Evolutionary conservation across 2,113 vertebrate species (phyloP), one percentile per base, ranked within the genome.

Genomic region (Chiloscyllium plagiosum): DNA sequence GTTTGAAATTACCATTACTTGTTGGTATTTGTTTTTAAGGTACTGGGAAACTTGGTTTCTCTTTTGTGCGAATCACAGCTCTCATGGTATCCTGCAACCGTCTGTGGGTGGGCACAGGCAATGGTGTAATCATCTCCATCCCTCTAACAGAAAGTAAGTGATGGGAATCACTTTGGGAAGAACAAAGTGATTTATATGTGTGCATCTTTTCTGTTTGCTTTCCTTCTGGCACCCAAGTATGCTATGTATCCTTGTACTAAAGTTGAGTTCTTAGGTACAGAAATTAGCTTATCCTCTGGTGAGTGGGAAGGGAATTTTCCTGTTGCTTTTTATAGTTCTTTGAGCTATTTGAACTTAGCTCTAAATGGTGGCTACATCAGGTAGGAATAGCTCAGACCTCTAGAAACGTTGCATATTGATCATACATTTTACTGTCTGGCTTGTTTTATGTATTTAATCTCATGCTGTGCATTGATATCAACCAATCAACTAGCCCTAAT

Each of bases 101-200:
- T 94, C 97, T 99, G 95, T 99, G 98, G 98, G 98, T 99, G 85
- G 98, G 98, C 96, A 99, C 98, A 66, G 98, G 98, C 97, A 99
- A 99, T 50, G 98, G 98, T 96, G 98, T 99, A 97, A 99, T 99
- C 97, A 99, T 99, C 97, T 99, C 98, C 96, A 98, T 99, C 97
- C 98, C 98, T 95, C 96, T 99, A 96, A 98, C 98, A 96, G 98
- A 99, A 97, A 98, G 98, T 99, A 98, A 98, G 98, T 98, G 96
- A 96, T 96, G 86, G 7, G 96, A 20, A 26, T 61, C 24, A 33
- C 52, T 17, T 90, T 83, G 37, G 42, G 37, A 83, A 83, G 26
- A 26, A 26, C n/a, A 50, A 87, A 87, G 72, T 52, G 24, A 52
- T 52, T 61, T 90, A 90, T 50, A 56, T 29, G 17, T 17, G 8